These are phyloP conservation scores for Otolemur crassicaudatus DNA, from an alignment of 2,797 vertebrate genomes.

Conservation along the genomic window DNA sequence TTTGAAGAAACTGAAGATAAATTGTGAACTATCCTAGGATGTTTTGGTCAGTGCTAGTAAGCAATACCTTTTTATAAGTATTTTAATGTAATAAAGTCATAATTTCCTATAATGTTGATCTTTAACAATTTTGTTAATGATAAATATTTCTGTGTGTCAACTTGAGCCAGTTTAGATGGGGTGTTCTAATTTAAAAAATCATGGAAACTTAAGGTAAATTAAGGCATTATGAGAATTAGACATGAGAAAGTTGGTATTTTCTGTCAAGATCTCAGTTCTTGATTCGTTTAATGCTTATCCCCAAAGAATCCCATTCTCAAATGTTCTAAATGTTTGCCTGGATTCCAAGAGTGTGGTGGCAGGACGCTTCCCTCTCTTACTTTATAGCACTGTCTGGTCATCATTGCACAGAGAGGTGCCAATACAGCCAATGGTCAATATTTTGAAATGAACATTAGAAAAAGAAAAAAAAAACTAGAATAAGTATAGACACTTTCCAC, in stretches of 20 bases:
- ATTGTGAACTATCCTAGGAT: background rate
- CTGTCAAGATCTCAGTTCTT: background rate
- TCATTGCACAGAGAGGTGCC: background rate
- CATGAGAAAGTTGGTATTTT: background rate
- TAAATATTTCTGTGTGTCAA: constrained; percentile 7
- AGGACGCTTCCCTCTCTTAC: background rate
- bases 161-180: background rate
- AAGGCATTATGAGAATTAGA: background rate
- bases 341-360: background rate
- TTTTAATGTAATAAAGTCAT: background rate
- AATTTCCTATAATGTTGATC: background rate
- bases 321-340: background rate
- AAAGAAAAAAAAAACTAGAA: background rate
- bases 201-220: background rate
- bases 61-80: background rate
- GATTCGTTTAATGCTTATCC: background rate
- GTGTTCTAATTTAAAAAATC: background rate
- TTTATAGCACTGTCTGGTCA: background rate
- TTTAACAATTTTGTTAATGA: background rate
- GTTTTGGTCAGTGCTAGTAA: background rate
- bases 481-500: background rate
- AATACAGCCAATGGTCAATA: background rate
- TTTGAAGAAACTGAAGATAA: background rate
- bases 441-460: background rate
- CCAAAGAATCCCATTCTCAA: background rate